These are phyloP conservation scores for Heteropelma amictum DNA, from an alignment of 2,888 invertebrate genomes.

Conservation along the genomic window DNA sequence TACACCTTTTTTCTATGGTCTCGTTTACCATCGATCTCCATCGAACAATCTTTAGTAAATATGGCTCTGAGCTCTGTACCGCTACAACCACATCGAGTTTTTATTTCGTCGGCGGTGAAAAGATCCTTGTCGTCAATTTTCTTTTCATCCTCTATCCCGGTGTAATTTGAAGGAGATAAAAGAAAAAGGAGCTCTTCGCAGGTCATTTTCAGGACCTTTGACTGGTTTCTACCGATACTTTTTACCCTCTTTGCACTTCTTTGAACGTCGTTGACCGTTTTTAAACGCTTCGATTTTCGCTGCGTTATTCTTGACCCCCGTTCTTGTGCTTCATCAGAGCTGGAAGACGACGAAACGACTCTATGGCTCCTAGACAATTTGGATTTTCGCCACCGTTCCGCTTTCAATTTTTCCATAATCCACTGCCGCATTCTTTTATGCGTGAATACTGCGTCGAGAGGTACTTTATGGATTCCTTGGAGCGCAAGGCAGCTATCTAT, in stretches of 20 bases:
- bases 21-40: not conserved
- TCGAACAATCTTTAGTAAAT: not conserved
- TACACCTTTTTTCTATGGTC: not conserved
- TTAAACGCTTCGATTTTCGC: not conserved
- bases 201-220: not conserved
- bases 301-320: not conserved
- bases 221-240: not conserved
- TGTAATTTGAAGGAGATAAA: not conserved
- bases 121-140: not conserved
- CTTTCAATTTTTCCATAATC: slow-evolving; percentile 7
- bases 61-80: not conserved
- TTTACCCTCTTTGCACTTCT: not conserved
- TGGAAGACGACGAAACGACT: not conserved
- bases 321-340: not conserved
- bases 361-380: not conserved
- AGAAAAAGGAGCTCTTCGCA: not conserved
- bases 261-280: not conserved
- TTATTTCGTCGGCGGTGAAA: not conserved
- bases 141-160: not conserved
- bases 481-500: slow-evolving; percentile 17
- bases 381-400: slow-evolving; percentile 9
- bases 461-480: not conserved
- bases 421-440: slow-evolving; percentile 12
- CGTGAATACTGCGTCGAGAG: not conserved
- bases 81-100: not conserved